Conservation (phyloP, 1,140 invertebrate species). For the Augochlora pura region DNA sequence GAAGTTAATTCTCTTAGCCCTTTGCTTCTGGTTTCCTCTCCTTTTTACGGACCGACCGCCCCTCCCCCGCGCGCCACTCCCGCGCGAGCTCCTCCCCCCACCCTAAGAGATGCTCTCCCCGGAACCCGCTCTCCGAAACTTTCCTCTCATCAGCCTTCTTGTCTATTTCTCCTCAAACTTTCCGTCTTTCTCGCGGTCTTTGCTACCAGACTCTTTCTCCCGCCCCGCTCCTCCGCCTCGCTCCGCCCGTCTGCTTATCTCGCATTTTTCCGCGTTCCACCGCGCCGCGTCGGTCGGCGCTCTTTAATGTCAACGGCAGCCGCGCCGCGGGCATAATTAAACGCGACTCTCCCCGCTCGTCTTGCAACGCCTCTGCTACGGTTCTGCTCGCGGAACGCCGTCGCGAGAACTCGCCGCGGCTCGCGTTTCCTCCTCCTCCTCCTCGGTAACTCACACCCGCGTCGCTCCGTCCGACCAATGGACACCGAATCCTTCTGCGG, state of each 20-base stretch:
- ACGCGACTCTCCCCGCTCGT: slow-evolving; percentile 13
- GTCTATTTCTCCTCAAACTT: neutral
- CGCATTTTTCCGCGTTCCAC: neutral
- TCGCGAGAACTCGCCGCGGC: neutral
- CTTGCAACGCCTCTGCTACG: too few relatives aligned
- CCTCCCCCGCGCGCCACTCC: too few relatives aligned
- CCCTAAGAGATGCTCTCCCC: too few relatives aligned
- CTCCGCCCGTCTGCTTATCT: neutral
- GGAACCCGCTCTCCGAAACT: neutral
- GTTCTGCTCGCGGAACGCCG: neutral
- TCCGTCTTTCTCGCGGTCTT: neutral
- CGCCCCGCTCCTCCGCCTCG: neutral
- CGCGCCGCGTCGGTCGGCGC: too few relatives aligned
- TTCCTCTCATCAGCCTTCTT: too few relatives aligned
- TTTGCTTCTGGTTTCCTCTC: too few relatives aligned
- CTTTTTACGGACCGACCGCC: too few relatives aligned
- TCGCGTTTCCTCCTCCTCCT: slow-evolving; percentile 25
- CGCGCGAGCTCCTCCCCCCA: too few relatives aligned
- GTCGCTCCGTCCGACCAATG: slow-evolving; percentile 13
- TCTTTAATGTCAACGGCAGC: neutral
- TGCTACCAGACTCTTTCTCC: neutral
- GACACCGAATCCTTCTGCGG: slow-evolving; percentile 2
- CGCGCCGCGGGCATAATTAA: slow-evolving; percentile 18
- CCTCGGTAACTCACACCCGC: neutral
- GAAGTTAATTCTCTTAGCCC: too few relatives aligned